Evolutionary conservation across 2,113 vertebrate genomes (phyloP).

Genomic region (Dolichotis patagonum): DNA sequence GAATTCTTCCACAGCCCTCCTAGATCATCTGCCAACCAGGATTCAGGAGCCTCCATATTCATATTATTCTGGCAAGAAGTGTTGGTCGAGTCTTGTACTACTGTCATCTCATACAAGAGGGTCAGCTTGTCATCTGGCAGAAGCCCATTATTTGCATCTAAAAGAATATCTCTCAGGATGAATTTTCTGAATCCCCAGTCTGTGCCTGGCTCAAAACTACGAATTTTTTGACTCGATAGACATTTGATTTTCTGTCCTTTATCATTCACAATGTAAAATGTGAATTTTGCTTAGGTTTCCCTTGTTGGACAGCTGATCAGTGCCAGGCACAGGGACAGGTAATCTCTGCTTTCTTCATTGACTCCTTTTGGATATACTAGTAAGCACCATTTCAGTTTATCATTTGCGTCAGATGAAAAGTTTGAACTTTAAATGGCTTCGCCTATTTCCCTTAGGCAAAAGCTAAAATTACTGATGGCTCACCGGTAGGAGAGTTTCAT

Average conservation of each 20-base stretch:
- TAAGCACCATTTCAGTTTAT: constrained; percentile 98
- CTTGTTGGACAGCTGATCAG: too few relatives aligned
- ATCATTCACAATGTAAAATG: constrained; percentile 40
- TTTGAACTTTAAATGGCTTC: constrained; percentile 98
- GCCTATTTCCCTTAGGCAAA: constrained; percentile 98
- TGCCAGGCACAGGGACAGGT: too few relatives aligned
- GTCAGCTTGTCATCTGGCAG: constrained; percentile 73
- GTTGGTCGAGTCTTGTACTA: constrained; percentile 87
- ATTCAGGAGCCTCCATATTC: constrained; percentile 96
- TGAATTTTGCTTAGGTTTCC: too few relatives aligned
- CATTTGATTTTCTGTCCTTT: too few relatives aligned
- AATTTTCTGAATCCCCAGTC: constrained; percentile 97
- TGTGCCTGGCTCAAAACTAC: constrained; percentile 84
- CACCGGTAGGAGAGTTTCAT: constrained; percentile 78
- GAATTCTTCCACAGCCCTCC: constrained; percentile 97
- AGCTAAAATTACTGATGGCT: constrained; percentile 99
- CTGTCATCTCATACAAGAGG: too few relatives aligned
- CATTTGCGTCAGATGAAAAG: constrained; percentile 97
- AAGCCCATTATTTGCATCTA: constrained; percentile 93
- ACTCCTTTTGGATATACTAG: constrained; percentile 94
- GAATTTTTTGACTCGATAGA: too few relatives aligned
- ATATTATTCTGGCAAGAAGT: constrained; percentile 98
- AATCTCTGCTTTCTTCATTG: constrained; percentile 93
- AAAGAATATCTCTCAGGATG: constrained; percentile 92
- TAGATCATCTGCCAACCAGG: constrained; percentile 95